Base-by-base conservation (phyloP, 2,797 vertebrate species). In the Sebastiscus albofasciatus region DNA sequence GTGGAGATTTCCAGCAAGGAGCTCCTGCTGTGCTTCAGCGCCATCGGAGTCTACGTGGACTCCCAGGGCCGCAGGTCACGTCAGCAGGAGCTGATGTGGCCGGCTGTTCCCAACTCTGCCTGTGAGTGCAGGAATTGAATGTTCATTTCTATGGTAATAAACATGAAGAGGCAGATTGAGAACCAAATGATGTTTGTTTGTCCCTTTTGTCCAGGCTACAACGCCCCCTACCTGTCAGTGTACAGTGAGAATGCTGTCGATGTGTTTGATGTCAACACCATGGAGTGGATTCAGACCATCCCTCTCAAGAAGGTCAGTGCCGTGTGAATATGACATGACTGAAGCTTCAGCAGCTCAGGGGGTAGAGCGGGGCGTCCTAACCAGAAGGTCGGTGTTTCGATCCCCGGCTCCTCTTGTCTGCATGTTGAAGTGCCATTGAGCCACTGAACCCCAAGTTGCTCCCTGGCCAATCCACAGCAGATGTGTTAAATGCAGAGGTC, bases 201-300 rank as follows among this genome's bases (percentile, higher is more conserved):
- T n/a, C 74, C 22, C 6, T 36, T 59, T 11, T 52, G 24, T 87
- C 31, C 87, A 99, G 99, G 98, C 95, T 99, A 99, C 95, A 99
- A 97, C 85, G 98, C 99, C 82, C 99, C 99, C 64, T 99, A 98
- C 95, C 97, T 99, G 93, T 99, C 98, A 0, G 97, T 99, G 88
- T 99, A 99, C 85, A 99, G 98, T 90, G 98, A 99, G 93, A 99
- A 98, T 54, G 97, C 98, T 2, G 96, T 99, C 22, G 99, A 99
- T 83, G 94, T 99, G 85, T 99, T 99, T 1, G 97, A 99, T 1
- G 97, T 99, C 86, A 99, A 99, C 94, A 99, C 97, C 69, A 99
- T 99, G 98, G 99, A 99, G 85, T 99, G 99, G 99, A 99, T 99
- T 83, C 99, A 99, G 91, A 98, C 99, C 79, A 97, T 99, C 83